Base-by-base conservation (phyloP, 1,140 invertebrate genomes). In the Aricia agestis region DNA sequence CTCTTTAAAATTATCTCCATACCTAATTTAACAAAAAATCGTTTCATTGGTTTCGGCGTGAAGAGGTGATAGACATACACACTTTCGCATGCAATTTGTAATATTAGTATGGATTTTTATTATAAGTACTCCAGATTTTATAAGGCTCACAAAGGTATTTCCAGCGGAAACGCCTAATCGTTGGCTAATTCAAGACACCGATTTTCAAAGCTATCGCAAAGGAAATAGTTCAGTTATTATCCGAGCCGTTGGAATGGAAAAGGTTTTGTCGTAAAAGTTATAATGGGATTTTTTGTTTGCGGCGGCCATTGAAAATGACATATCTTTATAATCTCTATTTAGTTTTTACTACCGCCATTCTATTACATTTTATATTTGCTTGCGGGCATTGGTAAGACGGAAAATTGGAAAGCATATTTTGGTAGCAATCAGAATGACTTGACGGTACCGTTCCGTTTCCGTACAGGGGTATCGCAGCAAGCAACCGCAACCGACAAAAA, bases 191-290 rank as follows among this genome's bases (percentile, higher is more conserved):
- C 36, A 36, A 36, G 36, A 9, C 36, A 36, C 5, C 2, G 45
- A 52, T 52, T 52, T 13, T 52, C 45, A 15, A 52, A 52, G 36
- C 36, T 36, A 52, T 52, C 45, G 45, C 13, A 52, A 52, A 52
- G 45, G 36, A 36, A 52, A 52, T 52, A 52, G 45, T 52, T 52
- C 11, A 1, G 45, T 52, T 52, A 52, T 52, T 52, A 52, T 52
- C 10, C 13, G 11, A 52, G 10, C 13, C 45, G 45, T 52, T 52
- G 45, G 13, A 52, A 52, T 52, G 45, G 45, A 52, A 52, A 52
- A 52, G 45, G 45, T 52, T 52, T 52, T 52, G 45, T 52, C 45
- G 45, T 52, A 52, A 52, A 52, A 52, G 45, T 52, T 52, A 52
- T 52, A 52, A 52, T 52, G 11, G 45, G 45, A 15, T 52, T 52